These are phyloP conservation scores for Melanotaenia boesemani DNA, from an alignment of 2,797 vertebrate species.

Conservation along the genomic window DNA sequence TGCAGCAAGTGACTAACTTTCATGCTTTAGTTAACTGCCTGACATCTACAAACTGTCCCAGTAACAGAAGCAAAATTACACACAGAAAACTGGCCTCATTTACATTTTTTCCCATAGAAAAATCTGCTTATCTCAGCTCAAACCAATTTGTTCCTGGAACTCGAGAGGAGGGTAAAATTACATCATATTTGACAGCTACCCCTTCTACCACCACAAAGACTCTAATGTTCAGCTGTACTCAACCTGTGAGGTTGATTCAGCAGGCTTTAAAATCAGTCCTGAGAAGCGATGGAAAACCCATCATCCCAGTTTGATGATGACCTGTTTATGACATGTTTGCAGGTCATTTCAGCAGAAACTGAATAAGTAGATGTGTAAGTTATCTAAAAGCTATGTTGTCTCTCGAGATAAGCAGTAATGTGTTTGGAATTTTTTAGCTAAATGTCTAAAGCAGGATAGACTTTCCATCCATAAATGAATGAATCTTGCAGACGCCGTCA, in stretches of 20 bases:
- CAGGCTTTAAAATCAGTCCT: constrained; percentile 44
- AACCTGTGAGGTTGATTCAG: constrained; percentile 31
- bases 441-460: constrained; percentile 5
- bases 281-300: constrained; percentile 62
- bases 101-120: constrained; percentile 7
- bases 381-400: not conserved
- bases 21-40: too few species aligned
- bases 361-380: not conserved
- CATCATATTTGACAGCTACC: constrained; percentile 62
- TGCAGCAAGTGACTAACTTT: not conserved
- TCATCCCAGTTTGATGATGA: constrained; percentile 38
- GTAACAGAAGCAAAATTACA: constrained; percentile 1
- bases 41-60: not conserved
- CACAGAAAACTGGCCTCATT: not conserved
- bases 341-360: constrained; percentile 5
- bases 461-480: constrained; percentile 47
- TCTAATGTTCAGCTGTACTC: constrained; percentile 23
- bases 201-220: constrained; percentile 27
- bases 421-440: not conserved
- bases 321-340: constrained; percentile 52
- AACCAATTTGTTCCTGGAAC: constrained; percentile 19
- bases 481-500: constrained; percentile 37
- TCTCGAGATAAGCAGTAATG: constrained; percentile 29
- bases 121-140: constrained; percentile 34
- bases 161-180: constrained; percentile 40